These are phyloP conservation scores for Sapayoa aenigma DNA, from an alignment of 2,113 vertebrate genomes.

Conservation along the genomic window DNA sequence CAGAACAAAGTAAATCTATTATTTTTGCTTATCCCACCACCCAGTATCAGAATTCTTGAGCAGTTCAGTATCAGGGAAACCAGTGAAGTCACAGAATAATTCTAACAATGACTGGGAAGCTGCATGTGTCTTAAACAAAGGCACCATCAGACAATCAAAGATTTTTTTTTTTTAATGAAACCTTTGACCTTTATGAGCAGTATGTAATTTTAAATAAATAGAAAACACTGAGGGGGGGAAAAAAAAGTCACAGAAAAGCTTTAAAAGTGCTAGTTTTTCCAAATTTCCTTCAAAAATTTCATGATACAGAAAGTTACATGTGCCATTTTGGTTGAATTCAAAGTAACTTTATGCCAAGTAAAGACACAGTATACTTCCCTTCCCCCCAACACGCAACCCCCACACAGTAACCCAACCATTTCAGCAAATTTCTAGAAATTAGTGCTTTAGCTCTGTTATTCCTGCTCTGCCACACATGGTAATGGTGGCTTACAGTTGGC, in stretches of 20 bases:
- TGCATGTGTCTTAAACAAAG: not conserved
- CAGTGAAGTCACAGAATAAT: not conserved
- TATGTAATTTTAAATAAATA: slow-evolving; percentile 55
- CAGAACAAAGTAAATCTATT: not conserved
- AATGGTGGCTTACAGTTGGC: not conserved
- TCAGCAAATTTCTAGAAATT: not conserved
- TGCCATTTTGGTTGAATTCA: not conserved
- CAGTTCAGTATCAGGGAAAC: not conserved
- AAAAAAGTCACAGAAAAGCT: not conserved
- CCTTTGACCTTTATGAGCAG: not conserved
- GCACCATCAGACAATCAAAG: not conserved
- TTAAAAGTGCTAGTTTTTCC: slow-evolving; percentile 44
- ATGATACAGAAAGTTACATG: not conserved
- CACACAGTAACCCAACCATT: not conserved
- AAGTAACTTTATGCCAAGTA: not conserved
- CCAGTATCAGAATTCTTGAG: not conserved
- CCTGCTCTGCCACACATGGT: not conserved
- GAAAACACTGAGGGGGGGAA: not conserved
- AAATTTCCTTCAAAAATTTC: not conserved
- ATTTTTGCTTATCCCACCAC: not conserved
- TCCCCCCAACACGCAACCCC: not conserved
- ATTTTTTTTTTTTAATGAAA: slow-evolving; percentile 36
- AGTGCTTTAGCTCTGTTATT: slow-evolving; percentile 6
- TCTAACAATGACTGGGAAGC: not conserved
- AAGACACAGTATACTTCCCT: not conserved